Base-by-base conservation (phyloP, 2,797 vertebrate species). In the Eulemur albifrons region DNA sequence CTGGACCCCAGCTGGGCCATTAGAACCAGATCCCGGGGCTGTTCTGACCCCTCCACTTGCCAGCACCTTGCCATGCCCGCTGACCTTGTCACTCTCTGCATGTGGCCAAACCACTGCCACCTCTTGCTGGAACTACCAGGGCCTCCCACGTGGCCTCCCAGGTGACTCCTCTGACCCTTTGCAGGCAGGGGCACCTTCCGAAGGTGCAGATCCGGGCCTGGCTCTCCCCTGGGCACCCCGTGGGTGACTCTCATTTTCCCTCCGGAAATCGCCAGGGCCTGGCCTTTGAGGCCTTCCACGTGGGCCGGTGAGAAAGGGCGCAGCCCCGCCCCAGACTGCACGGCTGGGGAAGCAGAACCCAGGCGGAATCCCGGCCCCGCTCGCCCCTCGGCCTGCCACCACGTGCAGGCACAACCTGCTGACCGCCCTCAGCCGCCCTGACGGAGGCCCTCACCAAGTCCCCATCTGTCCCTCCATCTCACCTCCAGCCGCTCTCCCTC, bases 261-360 rank as follows among this genome's bases (percentile, higher is more conserved):
- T 40, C 54, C 1, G 2, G 40, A 67, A 40, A 52, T 52, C 3
- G 1, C 85, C 59, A 57, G 4, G 20, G 14, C 20, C 40, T 0
- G 13, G 54, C 54, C n/a, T 38, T 2, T 38, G 20, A 4, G 73
- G 15, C 45, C 83, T 82, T 75, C 65, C 57, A 15, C 10, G 4
- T 13, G 18, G 50, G 45, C 32, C 0, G 0, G 30, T 32, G 67
- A 38, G 15, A 13, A 72, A 65, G 20, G 32, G 18, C 4, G 12
- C 18, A 23, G 25, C 27, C 32, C 0, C 0, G n/a, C n/a, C n/a
- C n/a, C 8, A 40, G 40, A 23, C 54, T 5, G 4, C n/a, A 15
- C 1, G 1, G 13, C 67, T 30, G 13, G 23, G 18, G 50, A 65
- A 18, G 38, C 21, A 85, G 30, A 20, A 32, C 40, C 20, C 18